These are phyloP conservation scores for Thaumatotibia leucotreta DNA, from an alignment of 1,140 invertebrate species.

Conservation along the genomic window DNA sequence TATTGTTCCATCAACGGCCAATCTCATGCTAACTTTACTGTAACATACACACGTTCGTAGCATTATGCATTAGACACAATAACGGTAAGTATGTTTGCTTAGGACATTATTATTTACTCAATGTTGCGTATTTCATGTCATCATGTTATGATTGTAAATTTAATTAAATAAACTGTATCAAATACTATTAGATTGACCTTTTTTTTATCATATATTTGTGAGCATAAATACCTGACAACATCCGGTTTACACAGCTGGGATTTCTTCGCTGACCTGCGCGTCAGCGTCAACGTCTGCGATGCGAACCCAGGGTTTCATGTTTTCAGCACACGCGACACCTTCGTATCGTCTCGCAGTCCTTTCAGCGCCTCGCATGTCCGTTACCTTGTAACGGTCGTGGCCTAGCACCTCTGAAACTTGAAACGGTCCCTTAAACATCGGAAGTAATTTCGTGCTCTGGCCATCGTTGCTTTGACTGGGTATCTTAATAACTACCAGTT, in stretches of 20 bases:
- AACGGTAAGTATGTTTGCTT: too few relatives aligned
- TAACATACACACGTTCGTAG: too few relatives aligned
- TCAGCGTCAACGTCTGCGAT: background rate
- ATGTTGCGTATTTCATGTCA: too few relatives aligned
- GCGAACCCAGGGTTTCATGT: conserved; percentile 31
- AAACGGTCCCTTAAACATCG: conserved; percentile 38
- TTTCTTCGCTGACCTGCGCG: background rate
- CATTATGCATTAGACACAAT: too few relatives aligned
- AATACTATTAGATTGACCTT: too few relatives aligned
- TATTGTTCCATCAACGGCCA: too few relatives aligned
- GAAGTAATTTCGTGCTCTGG: conserved; percentile 34
- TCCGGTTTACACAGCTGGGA: background rate
- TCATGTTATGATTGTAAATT: too few relatives aligned
- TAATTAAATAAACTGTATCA: too few relatives aligned
- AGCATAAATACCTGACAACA: conserved; percentile 24
- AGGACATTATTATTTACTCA: too few relatives aligned
- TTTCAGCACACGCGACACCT: conserved; percentile 19
- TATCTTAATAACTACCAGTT: conserved; percentile 30
- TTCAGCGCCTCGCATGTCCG: conserved; percentile 20
- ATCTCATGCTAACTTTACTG: too few relatives aligned
- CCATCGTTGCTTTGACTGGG: conserved; percentile 28
- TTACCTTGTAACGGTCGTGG: conserved; percentile 41
- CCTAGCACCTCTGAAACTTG: conserved; percentile 34
- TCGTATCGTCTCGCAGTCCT: conserved; percentile 18
- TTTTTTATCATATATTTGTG: too few relatives aligned